Percentiles rank a stretch among this genome's conserved stretches.
Evolutionary conservation across 2,888 invertebrate species (phyloP).

Genomic region (Hartigia nigra): DNA sequence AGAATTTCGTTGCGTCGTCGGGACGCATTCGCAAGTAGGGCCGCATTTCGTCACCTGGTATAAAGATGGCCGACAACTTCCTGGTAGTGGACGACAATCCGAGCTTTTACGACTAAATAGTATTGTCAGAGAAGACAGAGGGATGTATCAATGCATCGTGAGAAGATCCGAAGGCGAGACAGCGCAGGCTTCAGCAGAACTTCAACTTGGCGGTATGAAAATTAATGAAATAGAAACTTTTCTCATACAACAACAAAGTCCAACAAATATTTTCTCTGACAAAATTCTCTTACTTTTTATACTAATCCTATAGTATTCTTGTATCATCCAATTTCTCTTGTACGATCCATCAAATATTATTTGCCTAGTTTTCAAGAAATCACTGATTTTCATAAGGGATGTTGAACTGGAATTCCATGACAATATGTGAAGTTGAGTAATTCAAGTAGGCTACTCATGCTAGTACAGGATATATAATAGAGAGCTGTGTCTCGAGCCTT

Average conservation of each 20-base stretch:
- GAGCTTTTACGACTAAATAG: slow-evolving; percentile 75
- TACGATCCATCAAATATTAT: neutral
- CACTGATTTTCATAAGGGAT: neutral
- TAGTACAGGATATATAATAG: neutral
- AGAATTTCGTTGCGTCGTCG: slow-evolving; percentile 71
- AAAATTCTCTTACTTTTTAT: neutral
- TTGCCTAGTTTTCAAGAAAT: neutral
- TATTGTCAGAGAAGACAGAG: slow-evolving; percentile 78
- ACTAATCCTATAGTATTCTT: neutral
- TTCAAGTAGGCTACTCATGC: neutral
- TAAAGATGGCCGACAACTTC: slow-evolving; percentile 76
- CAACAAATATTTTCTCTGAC: neutral
- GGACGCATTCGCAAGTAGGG: slow-evolving; percentile 66
- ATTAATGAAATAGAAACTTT: neutral
- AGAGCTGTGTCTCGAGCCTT: neutral
- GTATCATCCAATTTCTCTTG: neutral
- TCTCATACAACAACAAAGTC: neutral
- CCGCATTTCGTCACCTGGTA: slow-evolving; percentile 74
- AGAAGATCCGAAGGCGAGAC: slow-evolving; percentile 79
- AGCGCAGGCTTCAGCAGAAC: slow-evolving; percentile 80
- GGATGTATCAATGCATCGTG: slow-evolving; percentile 83
- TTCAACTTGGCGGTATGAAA: slow-evolving; percentile 75
- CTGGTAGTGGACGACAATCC: slow-evolving; percentile 74
- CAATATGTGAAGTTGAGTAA: neutral
- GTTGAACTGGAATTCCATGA: neutral